Evolutionary conservation across 1,140 invertebrate species (phyloP).

Genomic region (Nixonia krombeini): DNA sequence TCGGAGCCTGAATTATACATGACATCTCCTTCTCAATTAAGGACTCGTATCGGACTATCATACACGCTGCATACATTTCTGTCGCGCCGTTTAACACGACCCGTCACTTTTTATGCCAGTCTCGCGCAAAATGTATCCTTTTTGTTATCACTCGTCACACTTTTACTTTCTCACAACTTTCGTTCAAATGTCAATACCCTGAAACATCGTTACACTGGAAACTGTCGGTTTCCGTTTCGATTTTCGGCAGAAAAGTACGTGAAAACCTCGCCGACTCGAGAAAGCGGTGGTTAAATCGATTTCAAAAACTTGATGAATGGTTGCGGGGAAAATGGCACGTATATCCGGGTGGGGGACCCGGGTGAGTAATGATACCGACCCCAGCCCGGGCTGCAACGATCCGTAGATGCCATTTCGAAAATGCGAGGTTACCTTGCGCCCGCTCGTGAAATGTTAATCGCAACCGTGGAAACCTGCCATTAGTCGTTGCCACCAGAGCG

Average conservation of each 20-base stretch:
- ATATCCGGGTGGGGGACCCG: constrained; percentile 32
- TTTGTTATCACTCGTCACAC: too few relatives aligned
- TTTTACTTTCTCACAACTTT: too few relatives aligned
- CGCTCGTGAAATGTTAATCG: constrained; percentile 61
- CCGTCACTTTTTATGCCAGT: too few relatives aligned
- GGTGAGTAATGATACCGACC: constrained; percentile 39
- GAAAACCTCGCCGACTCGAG: too few relatives aligned
- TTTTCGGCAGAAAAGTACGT: too few relatives aligned
- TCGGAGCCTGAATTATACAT: constrained; percentile 35
- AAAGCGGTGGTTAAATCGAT: constrained; percentile 39
- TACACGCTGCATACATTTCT: constrained; percentile 4
- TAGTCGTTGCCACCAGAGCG: constrained; percentile 37
- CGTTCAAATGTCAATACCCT: too few relatives aligned
- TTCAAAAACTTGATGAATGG: constrained; percentile 28
- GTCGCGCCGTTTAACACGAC: neutral
- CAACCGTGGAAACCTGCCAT: constrained; percentile 56
- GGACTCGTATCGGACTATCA: neutral
- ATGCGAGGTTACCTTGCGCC: constrained; percentile 35
- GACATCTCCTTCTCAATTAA: constrained; percentile 19
- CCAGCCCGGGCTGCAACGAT: constrained; percentile 22
- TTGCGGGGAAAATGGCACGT: constrained; percentile 5
- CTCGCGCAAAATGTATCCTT: too few relatives aligned
- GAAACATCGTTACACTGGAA: too few relatives aligned
- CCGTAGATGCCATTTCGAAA: constrained; percentile 39
- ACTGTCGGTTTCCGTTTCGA: too few relatives aligned